Conservation (phyloP, 37 sponge, comb jelly and placozoan genomes). For the Amphimedon queenslandica region DNA sequence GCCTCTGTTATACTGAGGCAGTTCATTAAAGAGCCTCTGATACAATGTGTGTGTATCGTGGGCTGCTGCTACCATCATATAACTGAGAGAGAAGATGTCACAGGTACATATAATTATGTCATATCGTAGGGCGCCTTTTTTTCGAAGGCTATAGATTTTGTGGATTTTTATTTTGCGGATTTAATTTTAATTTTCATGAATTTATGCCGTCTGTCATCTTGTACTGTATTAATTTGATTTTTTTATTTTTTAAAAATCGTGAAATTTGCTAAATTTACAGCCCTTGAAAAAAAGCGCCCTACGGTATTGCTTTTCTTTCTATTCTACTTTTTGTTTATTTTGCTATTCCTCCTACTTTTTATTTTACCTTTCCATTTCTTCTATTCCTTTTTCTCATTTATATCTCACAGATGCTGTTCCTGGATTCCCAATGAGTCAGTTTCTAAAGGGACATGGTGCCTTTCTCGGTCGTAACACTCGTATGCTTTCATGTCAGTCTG, state of each 20-base stretch:
- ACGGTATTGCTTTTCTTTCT: neutral
- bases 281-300: neutral
- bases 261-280: too few species aligned
- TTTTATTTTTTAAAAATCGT: too few species aligned
- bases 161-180: too few species aligned
- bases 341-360: neutral
- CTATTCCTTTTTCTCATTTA: too few species aligned
- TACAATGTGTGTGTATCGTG: constrained; percentile 41
- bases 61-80: constrained; percentile 71
- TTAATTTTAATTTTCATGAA: too few species aligned
- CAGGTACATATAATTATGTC: too few species aligned
- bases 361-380: neutral
- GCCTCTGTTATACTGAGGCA: constrained; percentile 15
- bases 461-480: constrained; percentile 30
- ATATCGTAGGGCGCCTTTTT: too few species aligned
- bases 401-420: neutral
- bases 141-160: too few species aligned
- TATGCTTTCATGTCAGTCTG: constrained; percentile 46
- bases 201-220: too few species aligned
- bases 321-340: too few species aligned
- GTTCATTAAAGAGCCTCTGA: neutral
- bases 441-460: neutral
- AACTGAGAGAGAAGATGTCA: too few species aligned
- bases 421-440: constrained; percentile 47
- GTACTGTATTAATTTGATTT: too few species aligned